phyloP scores from a whole-genome alignment of 2,113 vertebrate genomes.

The Pteronura brasiliensis region DNA sequence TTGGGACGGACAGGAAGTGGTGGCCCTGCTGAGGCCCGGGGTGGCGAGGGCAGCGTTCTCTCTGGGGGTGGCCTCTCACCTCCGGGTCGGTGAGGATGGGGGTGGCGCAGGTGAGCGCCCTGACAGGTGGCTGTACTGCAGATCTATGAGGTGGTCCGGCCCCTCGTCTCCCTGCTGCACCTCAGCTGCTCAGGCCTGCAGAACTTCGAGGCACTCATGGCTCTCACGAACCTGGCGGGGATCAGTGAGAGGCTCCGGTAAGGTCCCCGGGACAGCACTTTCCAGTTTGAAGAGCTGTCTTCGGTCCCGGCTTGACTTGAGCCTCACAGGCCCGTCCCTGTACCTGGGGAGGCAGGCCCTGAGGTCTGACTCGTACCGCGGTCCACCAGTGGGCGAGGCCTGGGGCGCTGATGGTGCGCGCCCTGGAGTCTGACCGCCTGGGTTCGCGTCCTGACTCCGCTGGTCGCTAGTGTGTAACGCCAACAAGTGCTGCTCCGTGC shows the following conservation, averaged over 20 bases:
- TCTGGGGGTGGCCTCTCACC: background rate
- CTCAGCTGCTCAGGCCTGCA: conserved; percentile 91
- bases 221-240: conserved; percentile 95
- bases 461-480: background rate
- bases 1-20: no score
- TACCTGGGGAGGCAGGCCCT: background rate
- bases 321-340: background rate
- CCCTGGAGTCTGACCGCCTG: background rate
- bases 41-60: background rate
- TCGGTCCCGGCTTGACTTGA: background rate
- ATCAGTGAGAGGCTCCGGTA: conserved; percentile 95
- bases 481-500: background rate
- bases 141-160: conserved; percentile 96
- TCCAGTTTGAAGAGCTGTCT: background rate
- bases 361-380: background rate
- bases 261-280: background rate
- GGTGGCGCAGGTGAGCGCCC: fast-evolving
- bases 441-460: background rate
- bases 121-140: conserved; percentile 65
- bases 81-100: fast-evolving
- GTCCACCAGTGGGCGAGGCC: background rate
- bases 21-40: background rate
- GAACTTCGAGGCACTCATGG: conserved; percentile 99
- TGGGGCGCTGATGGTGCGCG: fast-evolving
- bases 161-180: conserved; percentile 90